Base-by-base conservation (phyloP, 1,140 invertebrate genomes). In the Drosophila funebris region DNA sequence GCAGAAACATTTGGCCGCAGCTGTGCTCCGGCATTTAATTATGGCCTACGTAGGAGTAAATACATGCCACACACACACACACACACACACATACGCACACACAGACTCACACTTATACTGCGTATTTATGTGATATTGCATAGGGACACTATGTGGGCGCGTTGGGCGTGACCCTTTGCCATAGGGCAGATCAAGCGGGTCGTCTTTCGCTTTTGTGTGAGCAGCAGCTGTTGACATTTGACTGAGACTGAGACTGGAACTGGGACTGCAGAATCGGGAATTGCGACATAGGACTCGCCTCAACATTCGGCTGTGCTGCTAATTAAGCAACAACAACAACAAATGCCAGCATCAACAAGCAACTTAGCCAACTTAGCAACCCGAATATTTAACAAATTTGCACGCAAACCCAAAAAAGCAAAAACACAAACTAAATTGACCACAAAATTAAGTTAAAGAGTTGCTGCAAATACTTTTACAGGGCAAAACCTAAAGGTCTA, bases 181-280 rank as follows among this genome's bases (percentile, higher is more conserved):
- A 54, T 18, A 52, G 14, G 33, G 14, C 39, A 33, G 29, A 73
- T 44, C 36, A 41, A 56, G 67, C 58, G 73, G 29, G 54, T 64
- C 48, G 63, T 63, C 62, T 58, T 22, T 46, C n/a, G 24, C 7
- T 16, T 54, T 16, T 43, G 41, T 39, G 33, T 48, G 41, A 11
- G 41, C 9, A 73, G 50, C 82, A 84, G 81, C 73, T 87, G 82
- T 77, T 76, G 69, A 57, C 77, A 81, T 74, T 87, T 73, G 77
- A 52, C 57, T 84, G 63, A 33, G 54, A 46, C 54, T 58, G n/a
- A n/a, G n/a, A n/a, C n/a, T n/a, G n/a, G n/a, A n/a, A n/a, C n/a
- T 9, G 11, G 33, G 22, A 61, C 20, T 44, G n/a, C 16, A 33
- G 18, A 27, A 27, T 27, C n/a, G 48, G 13, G 16, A 36, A 13